Base-by-base conservation (phyloP, 2,888 invertebrate genomes). In the Galeruca laticollis region DNA sequence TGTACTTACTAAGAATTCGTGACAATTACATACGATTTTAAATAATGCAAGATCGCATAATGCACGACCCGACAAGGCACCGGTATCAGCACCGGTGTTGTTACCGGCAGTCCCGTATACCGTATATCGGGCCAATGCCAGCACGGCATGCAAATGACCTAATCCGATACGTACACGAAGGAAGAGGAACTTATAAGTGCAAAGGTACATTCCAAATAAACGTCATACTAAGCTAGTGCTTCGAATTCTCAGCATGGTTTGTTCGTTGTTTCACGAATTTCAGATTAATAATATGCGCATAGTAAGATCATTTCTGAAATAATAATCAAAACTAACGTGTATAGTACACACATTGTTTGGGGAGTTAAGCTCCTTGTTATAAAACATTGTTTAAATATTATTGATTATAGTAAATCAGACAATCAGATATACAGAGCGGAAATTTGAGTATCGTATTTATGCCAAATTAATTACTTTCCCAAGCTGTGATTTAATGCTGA, bases 151-250 rank as follows among this genome's bases (percentile, higher is more conserved):
- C 57, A 65, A 65, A 65, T 65, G 18, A 31, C 56, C 65, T 57
- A 43, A 57, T 57, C 56, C 35, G 18, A 35, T 10, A 18, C 20
- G 11, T 57, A 47, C 49, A 31, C 37, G 56, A 33, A 54, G 31
- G 43, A 43, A 56, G 13, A 56, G 74, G 73, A 57, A 69, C 65
- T 70, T 31, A 52, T 67, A 70, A 70, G 75, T 77, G 77, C 77
- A 73, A 74, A 74, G 72, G 74, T 75, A 76, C 77, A 77, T 74
- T 76, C 76, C 76, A 76, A 78, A 78, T 77, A 78, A 78, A 77
- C 76, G 75, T 74, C 71, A 71, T 68, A 18, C 47, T 49, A 31
- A 13, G 66, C 47, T 20, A 49, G 61, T 54, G 26, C 26, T 54
- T 54, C 54, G 54, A 54, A 21, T 47, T 43, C 64, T 56, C n/a